Conservation (phyloP, 1,140 invertebrate genomes). For the Prorops nasuta region DNA sequence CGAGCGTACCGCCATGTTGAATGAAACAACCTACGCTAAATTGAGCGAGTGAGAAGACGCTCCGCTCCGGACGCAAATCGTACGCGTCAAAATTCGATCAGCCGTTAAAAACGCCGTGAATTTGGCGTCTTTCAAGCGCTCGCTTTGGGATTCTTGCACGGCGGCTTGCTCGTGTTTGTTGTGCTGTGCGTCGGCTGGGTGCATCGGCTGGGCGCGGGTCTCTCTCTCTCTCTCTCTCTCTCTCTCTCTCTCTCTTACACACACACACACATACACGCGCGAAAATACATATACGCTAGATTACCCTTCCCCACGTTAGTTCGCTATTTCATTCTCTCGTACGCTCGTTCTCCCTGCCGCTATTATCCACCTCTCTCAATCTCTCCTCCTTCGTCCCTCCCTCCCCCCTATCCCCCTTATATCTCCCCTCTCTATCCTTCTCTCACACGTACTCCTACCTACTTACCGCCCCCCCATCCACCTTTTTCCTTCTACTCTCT, state of each 20-base stretch:
- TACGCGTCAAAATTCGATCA: not conserved
- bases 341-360: no score
- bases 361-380: no score
- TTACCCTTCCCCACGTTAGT: conserved; percentile 24
- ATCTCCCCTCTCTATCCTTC: conserved; percentile 18
- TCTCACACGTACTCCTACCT: conserved; percentile 18
- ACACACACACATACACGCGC: no score
- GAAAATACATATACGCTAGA: no score
- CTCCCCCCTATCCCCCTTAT: conserved; percentile 17
- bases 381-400: no score
- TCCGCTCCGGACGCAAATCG: not conserved
- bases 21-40: conserved; percentile 46
- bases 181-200: conserved; percentile 38
- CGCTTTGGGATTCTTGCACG: conserved; percentile 15
- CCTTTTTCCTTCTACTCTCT: conserved; percentile 4
- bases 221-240: conserved; percentile 21
- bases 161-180: conserved; percentile 36
- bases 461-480: conserved; percentile 9
- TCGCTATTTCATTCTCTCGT: no score
- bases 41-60: conserved; percentile 34
- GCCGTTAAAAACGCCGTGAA: conserved; percentile 14
- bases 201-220: conserved; percentile 45
- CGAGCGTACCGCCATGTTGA: conserved; percentile 57
- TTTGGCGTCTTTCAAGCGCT: conserved; percentile 19
- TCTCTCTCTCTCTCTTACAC: no score